phyloP scores from a whole-genome alignment of 2,797 vertebrate species.

The Tokudaia tokunoshimensis region DNA sequence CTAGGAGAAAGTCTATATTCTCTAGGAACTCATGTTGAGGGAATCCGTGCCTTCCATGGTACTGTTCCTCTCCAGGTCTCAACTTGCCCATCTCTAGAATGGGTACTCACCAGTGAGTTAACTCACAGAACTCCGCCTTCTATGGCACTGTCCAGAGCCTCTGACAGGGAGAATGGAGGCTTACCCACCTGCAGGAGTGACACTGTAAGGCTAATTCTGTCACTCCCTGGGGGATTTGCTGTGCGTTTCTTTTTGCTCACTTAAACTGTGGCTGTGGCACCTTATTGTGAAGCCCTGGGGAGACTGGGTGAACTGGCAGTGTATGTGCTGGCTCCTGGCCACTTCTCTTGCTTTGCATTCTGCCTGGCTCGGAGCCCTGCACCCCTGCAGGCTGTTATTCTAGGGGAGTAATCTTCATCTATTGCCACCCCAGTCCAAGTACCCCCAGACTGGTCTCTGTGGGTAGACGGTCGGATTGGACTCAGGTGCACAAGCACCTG shows the following conservation, averaged over 20 bases:
- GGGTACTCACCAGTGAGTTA: neutral
- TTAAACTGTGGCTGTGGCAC: constrained; percentile 8
- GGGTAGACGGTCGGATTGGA: neutral
- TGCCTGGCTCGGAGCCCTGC: neutral
- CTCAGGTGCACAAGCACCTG: neutral
- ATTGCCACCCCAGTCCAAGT: neutral
- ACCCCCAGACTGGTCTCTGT: neutral
- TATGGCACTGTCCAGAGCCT: neutral
- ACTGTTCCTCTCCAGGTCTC: neutral
- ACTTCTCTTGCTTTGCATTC: constrained; percentile 9
- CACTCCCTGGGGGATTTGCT: constrained; percentile 4
- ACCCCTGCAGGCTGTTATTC: neutral
- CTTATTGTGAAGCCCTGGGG: neutral
- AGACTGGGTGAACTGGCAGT: neutral
- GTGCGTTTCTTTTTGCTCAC: constrained; percentile 37
- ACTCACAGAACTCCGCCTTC: neutral
- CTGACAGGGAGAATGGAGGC: neutral
- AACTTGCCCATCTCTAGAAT: neutral
- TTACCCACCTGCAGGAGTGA: neutral
- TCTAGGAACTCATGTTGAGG: neutral
- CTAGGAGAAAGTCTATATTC: neutral
- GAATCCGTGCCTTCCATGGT: neutral
- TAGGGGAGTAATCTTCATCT: neutral
- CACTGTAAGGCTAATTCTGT: neutral
- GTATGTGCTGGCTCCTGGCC: neutral